Base-by-base conservation (phyloP, 2,888 invertebrate genomes). In the Pachymerium ferrugineum region DNA sequence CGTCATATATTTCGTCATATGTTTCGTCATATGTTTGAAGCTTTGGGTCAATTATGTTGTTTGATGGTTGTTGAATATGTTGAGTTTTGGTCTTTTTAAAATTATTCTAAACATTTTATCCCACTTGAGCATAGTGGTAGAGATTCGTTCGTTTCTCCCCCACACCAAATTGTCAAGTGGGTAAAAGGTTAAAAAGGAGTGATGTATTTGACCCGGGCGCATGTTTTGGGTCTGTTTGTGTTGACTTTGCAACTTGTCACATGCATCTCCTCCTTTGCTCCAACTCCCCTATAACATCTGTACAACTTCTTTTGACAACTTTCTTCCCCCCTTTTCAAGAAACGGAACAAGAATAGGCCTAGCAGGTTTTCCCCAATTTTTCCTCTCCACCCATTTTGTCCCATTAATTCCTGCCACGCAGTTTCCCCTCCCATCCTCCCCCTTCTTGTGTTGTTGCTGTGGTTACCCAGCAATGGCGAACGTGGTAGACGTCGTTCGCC, bases 161-260 rank as follows among this genome's bases (percentile, higher is more conserved):
- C 12, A 33, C 33, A 8, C 33, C n/a, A n/a, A n/a, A n/a, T n/a
- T n/a, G n/a, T n/a, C n/a, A n/a, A n/a, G n/a, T n/a, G n/a, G n/a
- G n/a, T n/a, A n/a, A n/a, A n/a, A n/a, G 42, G 12, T 12, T 16
- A 12, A 5, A 19, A 47, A 47, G 19, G 19, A 47, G 47, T 47
- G 19, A 19, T 47, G 12, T 8, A 19, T 47, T 47, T 22, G 3
- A 19, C 19, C 47, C 1, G 19, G 14, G 14, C 5, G 16, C 3
- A 2, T 19, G 5, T 19, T 22, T 22, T 3, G 19, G 38, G 14
- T 19, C 5, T 47, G 47, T 47, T 47, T 47, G 47, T 47, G 47
- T 47, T 47, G 47, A 47, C 47, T 47, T 47, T 47, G 47, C 47
- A 47, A 19, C 47, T 47, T 47, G 47, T 47, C 47, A 47, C 14